A percentile compares a stretch with the other conserved stretches of the same genome.
These are phyloP conservation scores for Uromys caudimaculatus DNA, from an alignment of 2,797 vertebrate species.

Conservation along the genomic window DNA sequence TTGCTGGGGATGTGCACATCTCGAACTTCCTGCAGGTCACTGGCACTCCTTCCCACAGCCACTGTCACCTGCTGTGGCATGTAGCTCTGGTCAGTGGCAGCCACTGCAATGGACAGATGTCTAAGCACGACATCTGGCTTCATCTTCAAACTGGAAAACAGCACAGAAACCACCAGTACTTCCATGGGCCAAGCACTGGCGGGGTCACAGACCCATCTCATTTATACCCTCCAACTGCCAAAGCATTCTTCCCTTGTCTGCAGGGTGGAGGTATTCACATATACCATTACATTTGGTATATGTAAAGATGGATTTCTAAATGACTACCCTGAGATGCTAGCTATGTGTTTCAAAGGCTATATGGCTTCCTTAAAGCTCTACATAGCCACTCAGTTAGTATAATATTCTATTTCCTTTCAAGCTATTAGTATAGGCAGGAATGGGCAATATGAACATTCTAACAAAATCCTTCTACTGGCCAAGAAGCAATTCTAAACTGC, in stretches of 20 bases:
- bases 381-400: slow-evolving; percentile 33
- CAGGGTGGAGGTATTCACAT: not conserved
- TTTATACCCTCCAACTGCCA: not conserved
- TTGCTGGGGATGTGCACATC: slow-evolving; percentile 98
- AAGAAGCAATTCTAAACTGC: slow-evolving; percentile 69
- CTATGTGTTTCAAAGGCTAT: slow-evolving; percentile 32
- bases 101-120: slow-evolving; percentile 96
- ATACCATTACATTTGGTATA: not conserved
- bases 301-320: not conserved
- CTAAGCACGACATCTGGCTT: slow-evolving; percentile 96
- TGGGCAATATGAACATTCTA: slow-evolving; percentile 40
- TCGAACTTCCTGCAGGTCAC: slow-evolving; percentile 95
- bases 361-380: not conserved
- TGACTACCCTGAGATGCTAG: slow-evolving; percentile 27
- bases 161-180: slow-evolving; percentile 48
- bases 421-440: slow-evolving; percentile 3
- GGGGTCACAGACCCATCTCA: not conserved
- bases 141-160: slow-evolving; percentile 94
- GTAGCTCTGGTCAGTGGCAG: slow-evolving; percentile 97
- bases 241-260: not conserved
- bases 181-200: not conserved
- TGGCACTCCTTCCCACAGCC: slow-evolving; percentile 94
- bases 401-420: slow-evolving; percentile 31
- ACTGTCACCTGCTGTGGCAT: slow-evolving; percentile 99
- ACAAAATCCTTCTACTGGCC: slow-evolving; percentile 1